Evolutionary conservation across 2,888 invertebrate genomes (phyloP).

Genomic region (Unio pictorum): DNA sequence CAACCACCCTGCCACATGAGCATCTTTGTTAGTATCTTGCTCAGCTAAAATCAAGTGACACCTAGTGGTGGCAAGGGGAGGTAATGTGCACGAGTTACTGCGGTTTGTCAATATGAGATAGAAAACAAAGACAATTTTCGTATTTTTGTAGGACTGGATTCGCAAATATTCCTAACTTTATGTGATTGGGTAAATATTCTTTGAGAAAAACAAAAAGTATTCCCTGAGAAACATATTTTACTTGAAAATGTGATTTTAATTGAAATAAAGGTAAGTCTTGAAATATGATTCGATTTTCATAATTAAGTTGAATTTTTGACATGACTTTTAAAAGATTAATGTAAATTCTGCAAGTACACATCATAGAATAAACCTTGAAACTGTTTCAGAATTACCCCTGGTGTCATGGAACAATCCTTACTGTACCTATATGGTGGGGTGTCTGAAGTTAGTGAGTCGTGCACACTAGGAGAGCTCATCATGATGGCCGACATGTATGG

Average conservation of each 20-base stretch:
- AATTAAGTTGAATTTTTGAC: slow-evolving; percentile 1
- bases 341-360: background rate
- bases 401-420: slow-evolving; percentile 87
- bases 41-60: too few relatives aligned
- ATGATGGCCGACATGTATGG: slow-evolving; percentile 91
- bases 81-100: too few relatives aligned
- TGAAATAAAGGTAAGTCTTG: background rate
- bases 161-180: too few relatives aligned
- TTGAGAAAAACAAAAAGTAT: too few relatives aligned
- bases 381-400: slow-evolving; percentile 24
- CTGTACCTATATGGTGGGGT: slow-evolving; percentile 96
- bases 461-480: slow-evolving; percentile 88
- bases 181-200: too few relatives aligned
- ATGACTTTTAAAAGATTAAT: background rate
- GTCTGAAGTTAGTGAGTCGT: slow-evolving; percentile 88
- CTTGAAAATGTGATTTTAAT: background rate
- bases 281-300: background rate
- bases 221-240: too few relatives aligned
- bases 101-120: too few relatives aligned
- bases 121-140: too few relatives aligned
- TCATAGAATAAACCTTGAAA: background rate
- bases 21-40: too few relatives aligned
- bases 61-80: too few relatives aligned
- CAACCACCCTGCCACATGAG: too few relatives aligned
- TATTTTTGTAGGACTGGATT: too few relatives aligned